These are phyloP conservation scores for Amblyjoppa proteus DNA, from an alignment of 2,888 invertebrate genomes.

Conservation along the genomic window DNA sequence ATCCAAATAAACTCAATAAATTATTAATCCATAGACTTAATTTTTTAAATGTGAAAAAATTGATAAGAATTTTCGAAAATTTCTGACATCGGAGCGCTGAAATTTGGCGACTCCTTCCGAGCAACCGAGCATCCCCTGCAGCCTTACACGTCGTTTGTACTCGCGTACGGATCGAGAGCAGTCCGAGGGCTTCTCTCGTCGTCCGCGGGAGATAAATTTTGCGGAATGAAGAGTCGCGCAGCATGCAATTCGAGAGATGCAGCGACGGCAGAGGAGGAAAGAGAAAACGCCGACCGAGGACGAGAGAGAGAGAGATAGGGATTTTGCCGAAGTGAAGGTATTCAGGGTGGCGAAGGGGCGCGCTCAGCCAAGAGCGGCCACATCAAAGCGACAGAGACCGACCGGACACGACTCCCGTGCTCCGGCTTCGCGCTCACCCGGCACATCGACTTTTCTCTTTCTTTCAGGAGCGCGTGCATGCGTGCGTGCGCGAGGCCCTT, in stretches of 20 bases:
- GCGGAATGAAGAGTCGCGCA: conserved; percentile 72
- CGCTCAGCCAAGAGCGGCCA: conserved; percentile 76
- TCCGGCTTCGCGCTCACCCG: conserved; percentile 57
- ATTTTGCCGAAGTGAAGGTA: conserved; percentile 75
- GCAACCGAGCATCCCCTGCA: background rate
- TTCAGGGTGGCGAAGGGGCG: conserved; percentile 80
- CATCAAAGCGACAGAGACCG: conserved; percentile 81
- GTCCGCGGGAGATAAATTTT: conserved; percentile 72
- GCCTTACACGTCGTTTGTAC: background rate
- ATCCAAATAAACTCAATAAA: too few species aligned
- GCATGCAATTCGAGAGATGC: conserved; percentile 7
- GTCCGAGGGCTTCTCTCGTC: background rate
- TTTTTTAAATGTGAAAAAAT: too few species aligned
- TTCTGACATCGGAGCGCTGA: background rate
- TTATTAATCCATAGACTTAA: too few species aligned
- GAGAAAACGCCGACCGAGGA: conserved; percentile 45
- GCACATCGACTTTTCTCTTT: conserved; percentile 69
- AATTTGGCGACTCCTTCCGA: background rate
- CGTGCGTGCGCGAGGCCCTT: conserved; percentile 63
- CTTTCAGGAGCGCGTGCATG: conserved; percentile 71
- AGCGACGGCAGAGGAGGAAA: background rate
- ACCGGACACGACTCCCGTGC: conserved; percentile 80
- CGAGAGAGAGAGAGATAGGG: conserved; percentile 24
- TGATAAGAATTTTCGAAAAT: too few species aligned
- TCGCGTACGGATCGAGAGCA: conserved; percentile 23